Base-by-base conservation (phyloP, 2,797 vertebrate genomes). In the Fistularia tabacaria region DNA sequence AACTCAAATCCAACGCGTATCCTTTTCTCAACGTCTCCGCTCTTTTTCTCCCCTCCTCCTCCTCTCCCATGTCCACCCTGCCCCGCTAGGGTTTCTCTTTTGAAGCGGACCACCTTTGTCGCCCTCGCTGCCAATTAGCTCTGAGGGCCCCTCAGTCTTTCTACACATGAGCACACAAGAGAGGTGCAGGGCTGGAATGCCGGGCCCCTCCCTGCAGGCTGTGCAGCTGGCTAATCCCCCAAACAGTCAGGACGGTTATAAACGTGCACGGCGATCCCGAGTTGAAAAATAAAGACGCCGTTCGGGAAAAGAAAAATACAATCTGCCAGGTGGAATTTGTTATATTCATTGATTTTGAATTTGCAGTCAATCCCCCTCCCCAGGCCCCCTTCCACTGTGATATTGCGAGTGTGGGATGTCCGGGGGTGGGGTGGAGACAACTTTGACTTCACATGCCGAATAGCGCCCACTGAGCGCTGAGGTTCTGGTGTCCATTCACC, bases 31-130 rank as follows among this genome's bases (percentile, higher is more conserved):
- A 53, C 46, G 43, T 25, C 57, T 54, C 14, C 49, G 42, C 44
- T 42, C 41, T 37, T 7, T 7, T 8, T 36, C n/a, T 37, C 7
- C 8, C 42, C 49, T 63, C 54, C 63, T 66, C 60, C 70, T 74
- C 67, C 37, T 62, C 60, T 66, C 52, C 61, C 65, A 71, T 75
- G 76, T 79, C 83, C 84, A 83, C 78, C 12, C 38, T 11, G 82
- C 85, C 85, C 67, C 83, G 73, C 78, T 81, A 79, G 88, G 87
- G 88, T 86, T 87, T 88, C 87, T 88, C 84, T 90, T 93, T 90
- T 88, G 85, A 89, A 85, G 83, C 85, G 76, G 82, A 87, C 92
- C 92, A 92, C 92, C 91, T 95, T 95, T 94, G 93, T 93, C 87
- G 86, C 88, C 84, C 85, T 84, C 81, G 64, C 89, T 91, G 91